These are phyloP conservation scores for Boloria selene DNA, from an alignment of 2,888 invertebrate species.

Conservation along the genomic window DNA sequence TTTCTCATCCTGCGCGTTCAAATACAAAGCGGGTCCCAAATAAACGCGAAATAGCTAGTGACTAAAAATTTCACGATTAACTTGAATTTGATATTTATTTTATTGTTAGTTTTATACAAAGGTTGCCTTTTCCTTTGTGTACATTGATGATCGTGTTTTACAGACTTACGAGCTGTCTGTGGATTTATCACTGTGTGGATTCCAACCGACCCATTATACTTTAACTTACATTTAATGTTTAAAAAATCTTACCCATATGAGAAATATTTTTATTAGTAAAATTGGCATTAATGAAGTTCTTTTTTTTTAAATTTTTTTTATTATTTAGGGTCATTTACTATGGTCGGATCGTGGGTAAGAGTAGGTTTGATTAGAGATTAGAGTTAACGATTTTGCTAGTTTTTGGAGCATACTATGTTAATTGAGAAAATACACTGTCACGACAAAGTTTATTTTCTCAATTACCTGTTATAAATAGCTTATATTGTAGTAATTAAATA, in stretches of 20 bases:
- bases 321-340: constrained; percentile 46
- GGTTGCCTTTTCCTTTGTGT: constrained; percentile 3
- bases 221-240: constrained; percentile 44
- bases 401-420: constrained; percentile 11
- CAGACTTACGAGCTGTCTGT: constrained; percentile 42
- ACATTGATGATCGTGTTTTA: constrained; percentile 32
- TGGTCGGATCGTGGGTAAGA: constrained; percentile 47
- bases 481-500: constrained; percentile 12
- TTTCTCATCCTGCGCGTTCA: too few species aligned
- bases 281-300: constrained; percentile 26
- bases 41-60: too few species aligned
- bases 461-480: constrained; percentile 14
- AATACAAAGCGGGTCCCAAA: too few species aligned
- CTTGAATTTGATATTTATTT: too few species aligned
- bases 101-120: background rate
- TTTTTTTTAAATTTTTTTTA: constrained; percentile 42
- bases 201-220: constrained; percentile 40
- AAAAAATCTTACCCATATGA: background rate
- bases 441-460: background rate
- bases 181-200: constrained; percentile 39
- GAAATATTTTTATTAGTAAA: background rate
- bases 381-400: constrained; percentile 28
- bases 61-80: too few species aligned
- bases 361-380: constrained; percentile 30
- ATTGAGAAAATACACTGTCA: constrained; percentile 26